Evolutionary conservation across 2,888 invertebrate species (phyloP).

Genomic region (Ennomos fuscantarius): DNA sequence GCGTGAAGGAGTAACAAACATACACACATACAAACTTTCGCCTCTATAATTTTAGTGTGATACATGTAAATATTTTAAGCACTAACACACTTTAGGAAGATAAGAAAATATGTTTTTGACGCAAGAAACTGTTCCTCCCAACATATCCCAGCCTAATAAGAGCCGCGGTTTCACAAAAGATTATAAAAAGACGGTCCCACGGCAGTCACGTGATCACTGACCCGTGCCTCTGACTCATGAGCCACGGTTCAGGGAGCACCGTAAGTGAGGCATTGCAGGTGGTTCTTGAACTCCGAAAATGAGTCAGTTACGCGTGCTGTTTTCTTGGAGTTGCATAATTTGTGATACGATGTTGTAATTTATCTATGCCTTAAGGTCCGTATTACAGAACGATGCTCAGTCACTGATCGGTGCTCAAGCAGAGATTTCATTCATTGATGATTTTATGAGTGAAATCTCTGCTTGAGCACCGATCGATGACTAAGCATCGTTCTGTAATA

Average conservation of each 20-base stretch:
- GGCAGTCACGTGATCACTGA: conserved; percentile 58
- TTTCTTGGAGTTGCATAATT: conserved; percentile 4
- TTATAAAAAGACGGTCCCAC: conserved; percentile 56
- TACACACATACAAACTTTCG: too few species aligned
- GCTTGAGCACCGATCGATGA: too few species aligned
- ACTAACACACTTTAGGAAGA: too few species aligned
- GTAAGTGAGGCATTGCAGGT: conserved; percentile 36
- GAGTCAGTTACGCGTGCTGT: conserved; percentile 17
- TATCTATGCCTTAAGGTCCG: neutral
- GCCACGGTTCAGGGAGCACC: conserved; percentile 50
- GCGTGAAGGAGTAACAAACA: too few species aligned
- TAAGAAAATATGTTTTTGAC: neutral
- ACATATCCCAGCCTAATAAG: neutral
- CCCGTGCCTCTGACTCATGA: conserved; percentile 58
- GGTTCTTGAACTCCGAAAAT: conserved; percentile 13
- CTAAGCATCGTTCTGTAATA: too few species aligned
- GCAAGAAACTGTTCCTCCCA: neutral
- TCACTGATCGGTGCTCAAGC: too few species aligned
- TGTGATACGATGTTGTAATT: conserved; percentile 3
- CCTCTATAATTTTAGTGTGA: too few species aligned
- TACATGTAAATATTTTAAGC: too few species aligned
- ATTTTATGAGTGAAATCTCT: too few species aligned
- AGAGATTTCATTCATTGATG: too few species aligned
- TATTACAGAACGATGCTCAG: too few species aligned
- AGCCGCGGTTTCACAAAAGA: conserved; percentile 39